phyloP scores from a whole-genome alignment of 2,113 vertebrate genomes.

The Oenanthe oenanthe region DNA sequence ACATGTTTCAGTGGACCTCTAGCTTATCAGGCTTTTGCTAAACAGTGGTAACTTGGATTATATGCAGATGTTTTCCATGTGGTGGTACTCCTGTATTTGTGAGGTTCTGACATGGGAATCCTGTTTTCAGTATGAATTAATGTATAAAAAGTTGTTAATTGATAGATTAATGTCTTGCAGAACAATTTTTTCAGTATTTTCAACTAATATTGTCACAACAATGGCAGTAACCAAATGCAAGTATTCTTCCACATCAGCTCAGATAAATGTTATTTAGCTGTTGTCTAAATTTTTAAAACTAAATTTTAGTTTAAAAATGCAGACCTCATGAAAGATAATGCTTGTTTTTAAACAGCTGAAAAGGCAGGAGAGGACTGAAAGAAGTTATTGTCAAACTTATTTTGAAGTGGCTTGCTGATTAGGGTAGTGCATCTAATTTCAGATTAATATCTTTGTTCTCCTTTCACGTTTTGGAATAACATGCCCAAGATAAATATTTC shows the following conservation, averaged over 20 bases:
- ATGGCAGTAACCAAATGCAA: neutral
- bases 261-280: neutral
- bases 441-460: neutral
- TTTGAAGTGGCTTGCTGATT: slow-evolving; percentile 14
- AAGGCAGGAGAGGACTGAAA: neutral
- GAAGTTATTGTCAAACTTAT: neutral
- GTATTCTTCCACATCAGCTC: neutral
- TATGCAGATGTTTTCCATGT: neutral
- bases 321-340: neutral
- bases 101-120: neutral
- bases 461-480: slow-evolving; percentile 11
- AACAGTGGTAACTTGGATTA: neutral
- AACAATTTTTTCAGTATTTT: neutral
- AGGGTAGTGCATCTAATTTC: neutral
- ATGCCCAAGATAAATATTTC: neutral
- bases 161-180: neutral
- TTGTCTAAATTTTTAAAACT: slow-evolving; percentile 28
- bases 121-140: neutral
- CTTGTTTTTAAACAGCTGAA: neutral
- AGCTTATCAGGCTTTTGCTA: neutral
- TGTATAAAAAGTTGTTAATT: neutral
- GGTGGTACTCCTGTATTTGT: neutral
- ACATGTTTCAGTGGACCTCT: neutral
- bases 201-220: slow-evolving; percentile 11
- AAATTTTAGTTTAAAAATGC: neutral